These are phyloP conservation scores for Melieria crassipennis DNA, from an alignment of 2,888 invertebrate genomes.

Conservation along the genomic window DNA sequence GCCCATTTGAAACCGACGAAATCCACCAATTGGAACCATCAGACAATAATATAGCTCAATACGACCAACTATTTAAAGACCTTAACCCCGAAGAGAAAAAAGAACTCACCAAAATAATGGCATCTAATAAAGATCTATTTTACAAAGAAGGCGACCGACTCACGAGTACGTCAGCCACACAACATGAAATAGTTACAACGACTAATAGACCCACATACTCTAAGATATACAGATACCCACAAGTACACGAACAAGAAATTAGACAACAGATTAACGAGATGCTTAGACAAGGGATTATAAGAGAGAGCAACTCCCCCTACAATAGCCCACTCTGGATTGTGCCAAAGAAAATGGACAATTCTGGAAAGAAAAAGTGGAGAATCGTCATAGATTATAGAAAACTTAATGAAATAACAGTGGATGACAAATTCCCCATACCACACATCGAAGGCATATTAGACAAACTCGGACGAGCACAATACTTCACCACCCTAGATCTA, in stretches of 20 bases:
- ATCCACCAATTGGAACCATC: constrained; percentile 12
- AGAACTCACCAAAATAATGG: not conserved
- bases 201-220: not conserved
- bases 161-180: not conserved
- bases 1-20: not conserved
- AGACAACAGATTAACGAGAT: too few species aligned
- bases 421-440: constrained; percentile 36
- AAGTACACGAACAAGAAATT: too few species aligned
- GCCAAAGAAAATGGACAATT: not conserved
- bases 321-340: too few species aligned
- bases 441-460: not conserved
- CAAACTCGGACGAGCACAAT: constrained; percentile 6
- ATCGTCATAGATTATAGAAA: constrained; percentile 26
- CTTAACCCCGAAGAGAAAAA: constrained; percentile 5
- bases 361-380: not conserved
- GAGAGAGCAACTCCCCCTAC: too few species aligned
- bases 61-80: not conserved
- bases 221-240: not conserved
- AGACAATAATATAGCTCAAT: not conserved
- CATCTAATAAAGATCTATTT: constrained; percentile 4
- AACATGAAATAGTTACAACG: constrained; percentile 13
- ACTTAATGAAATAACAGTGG: constrained; percentile 36
- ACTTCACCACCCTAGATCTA: constrained; percentile 16
- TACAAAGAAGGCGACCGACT: constrained; percentile 2
- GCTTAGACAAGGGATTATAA: too few species aligned